Evolutionary conservation across 2,888 invertebrate genomes (phyloP).

Genomic region (Scotopteryx bipunctaria): DNA sequence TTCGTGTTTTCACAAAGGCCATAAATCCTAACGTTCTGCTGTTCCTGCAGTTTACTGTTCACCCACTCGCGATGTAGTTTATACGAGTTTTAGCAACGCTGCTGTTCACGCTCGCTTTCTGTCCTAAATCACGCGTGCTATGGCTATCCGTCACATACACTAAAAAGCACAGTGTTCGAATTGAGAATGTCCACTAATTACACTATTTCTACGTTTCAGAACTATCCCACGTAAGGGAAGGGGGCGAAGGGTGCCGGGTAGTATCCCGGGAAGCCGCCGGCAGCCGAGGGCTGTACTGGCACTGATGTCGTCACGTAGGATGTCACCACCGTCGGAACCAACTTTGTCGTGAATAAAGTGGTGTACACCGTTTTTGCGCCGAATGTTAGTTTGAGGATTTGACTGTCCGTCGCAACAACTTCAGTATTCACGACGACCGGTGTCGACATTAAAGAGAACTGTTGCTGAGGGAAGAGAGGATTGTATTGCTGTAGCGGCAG

Average conservation of each 20-base stretch:
- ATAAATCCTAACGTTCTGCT: constrained; percentile 67
- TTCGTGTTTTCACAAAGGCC: constrained; percentile 67
- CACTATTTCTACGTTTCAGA: constrained; percentile 8
- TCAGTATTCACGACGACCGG: constrained; percentile 91
- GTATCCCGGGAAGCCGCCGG: constrained; percentile 87
- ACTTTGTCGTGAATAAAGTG: constrained; percentile 91
- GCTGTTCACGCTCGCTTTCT: constrained; percentile 49
- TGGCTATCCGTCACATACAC: constrained; percentile 43
- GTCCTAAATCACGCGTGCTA: constrained; percentile 33
- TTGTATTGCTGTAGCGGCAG: constrained; percentile 83
- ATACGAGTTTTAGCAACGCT: constrained; percentile 62
- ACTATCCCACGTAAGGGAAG: constrained; percentile 89
- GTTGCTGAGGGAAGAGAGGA: constrained; percentile 84
- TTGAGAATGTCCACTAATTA: constrained; percentile 25
- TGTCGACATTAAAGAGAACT: constrained; percentile 90
- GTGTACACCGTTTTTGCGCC: constrained; percentile 96
- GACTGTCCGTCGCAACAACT: constrained; percentile 90
- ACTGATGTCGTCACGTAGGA: constrained; percentile 92
- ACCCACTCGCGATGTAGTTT: constrained; percentile 71
- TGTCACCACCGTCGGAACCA: constrained; percentile 92
- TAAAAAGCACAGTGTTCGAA: constrained; percentile 39
- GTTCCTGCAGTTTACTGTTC: constrained; percentile 65
- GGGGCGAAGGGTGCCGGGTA: constrained; percentile 90
- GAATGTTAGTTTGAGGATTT: constrained; percentile 92
- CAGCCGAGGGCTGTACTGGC: constrained; percentile 87